A percentile compares a stretch with the other conserved stretches of the same genome.
Evolutionary conservation across 2,797 vertebrate genomes (phyloP).

Genomic region (Carapus acus): DNA sequence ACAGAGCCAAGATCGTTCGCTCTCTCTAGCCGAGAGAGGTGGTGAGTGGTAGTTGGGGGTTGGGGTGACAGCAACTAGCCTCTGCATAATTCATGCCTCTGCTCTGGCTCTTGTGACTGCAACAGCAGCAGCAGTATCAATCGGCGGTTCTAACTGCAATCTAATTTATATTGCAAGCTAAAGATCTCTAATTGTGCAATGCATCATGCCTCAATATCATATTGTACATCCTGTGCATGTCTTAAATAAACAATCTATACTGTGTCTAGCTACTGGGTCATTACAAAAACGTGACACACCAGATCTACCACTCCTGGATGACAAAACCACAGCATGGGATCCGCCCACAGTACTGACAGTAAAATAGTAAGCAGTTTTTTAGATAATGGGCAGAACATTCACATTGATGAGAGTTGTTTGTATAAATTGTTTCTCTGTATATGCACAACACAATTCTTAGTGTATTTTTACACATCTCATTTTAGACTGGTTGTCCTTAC

Average conservation of each 20-base stretch:
- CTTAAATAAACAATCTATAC: slow-evolving; percentile 17
- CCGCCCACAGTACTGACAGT: not conserved
- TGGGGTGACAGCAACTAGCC: slow-evolving; percentile 51
- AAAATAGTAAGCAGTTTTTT: no score
- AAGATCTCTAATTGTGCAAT: slow-evolving; percentile 18
- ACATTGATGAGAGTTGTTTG: no score
- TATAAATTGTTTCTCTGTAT: no score
- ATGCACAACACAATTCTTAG: no score
- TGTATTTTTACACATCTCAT: no score
- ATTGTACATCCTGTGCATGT: slow-evolving; percentile 1
- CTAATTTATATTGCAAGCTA: slow-evolving; percentile 60
- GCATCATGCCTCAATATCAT: slow-evolving; percentile 2
- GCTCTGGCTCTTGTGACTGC: slow-evolving; percentile 55
- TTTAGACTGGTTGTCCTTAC: no score
- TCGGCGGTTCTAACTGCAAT: slow-evolving; percentile 51
- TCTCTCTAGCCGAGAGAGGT: slow-evolving; percentile 42
- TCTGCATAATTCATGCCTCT: slow-evolving; percentile 64
- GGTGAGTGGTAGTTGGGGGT: slow-evolving; percentile 30
- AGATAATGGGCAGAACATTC: no score
- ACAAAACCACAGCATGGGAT: not conserved
- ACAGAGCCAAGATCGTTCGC: slow-evolving; percentile 42
- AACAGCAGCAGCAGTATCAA: slow-evolving; percentile 38
- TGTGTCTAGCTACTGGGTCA: slow-evolving; percentile 1
- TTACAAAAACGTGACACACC: slow-evolving; percentile 11
- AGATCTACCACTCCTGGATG: not conserved